Evolutionary conservation across 1,140 invertebrate genomes (phyloP).

Genomic region (Cotesia glomerata): DNA sequence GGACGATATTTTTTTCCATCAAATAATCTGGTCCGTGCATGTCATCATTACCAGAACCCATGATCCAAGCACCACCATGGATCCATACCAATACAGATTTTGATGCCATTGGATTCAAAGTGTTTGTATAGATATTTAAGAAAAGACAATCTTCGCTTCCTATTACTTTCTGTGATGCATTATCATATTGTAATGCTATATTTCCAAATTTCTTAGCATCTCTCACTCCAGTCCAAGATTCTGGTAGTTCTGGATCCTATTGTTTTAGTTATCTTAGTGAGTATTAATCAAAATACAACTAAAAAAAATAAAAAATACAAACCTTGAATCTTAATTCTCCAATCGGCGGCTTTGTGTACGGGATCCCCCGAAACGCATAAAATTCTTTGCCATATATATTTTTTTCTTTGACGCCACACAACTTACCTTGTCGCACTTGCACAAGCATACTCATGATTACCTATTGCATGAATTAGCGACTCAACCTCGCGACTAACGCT

Average conservation of each 20-base stretch:
- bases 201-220: conserved; percentile 66
- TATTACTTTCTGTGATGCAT: not conserved
- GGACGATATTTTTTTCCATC: conserved; percentile 63
- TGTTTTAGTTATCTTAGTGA: not conserved
- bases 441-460: not conserved
- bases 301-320: conserved; percentile 12
- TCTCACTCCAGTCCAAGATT: conserved; percentile 64
- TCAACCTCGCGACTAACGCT: too few species aligned
- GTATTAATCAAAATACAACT: not conserved
- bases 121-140: conserved; percentile 80
- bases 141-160: conserved; percentile 79
- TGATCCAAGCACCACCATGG: conserved; percentile 69
- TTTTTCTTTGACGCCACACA: not conserved
- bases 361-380: conserved; percentile 14
- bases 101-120: conserved; percentile 27
- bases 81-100: conserved; percentile 64
- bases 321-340: conserved; percentile 41
- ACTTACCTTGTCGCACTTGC: not conserved
- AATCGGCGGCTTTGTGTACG: conserved; percentile 17
- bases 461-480: too few species aligned
- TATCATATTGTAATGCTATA: conserved; percentile 56
- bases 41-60: conserved; percentile 54
- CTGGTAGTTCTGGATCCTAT: conserved; percentile 66
- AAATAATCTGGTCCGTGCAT: conserved; percentile 62
- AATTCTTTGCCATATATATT: conserved; percentile 11